Evolutionary conservation across 2,113 vertebrate genomes (phyloP).

Genomic region (Pogonocichla stellata): DNA sequence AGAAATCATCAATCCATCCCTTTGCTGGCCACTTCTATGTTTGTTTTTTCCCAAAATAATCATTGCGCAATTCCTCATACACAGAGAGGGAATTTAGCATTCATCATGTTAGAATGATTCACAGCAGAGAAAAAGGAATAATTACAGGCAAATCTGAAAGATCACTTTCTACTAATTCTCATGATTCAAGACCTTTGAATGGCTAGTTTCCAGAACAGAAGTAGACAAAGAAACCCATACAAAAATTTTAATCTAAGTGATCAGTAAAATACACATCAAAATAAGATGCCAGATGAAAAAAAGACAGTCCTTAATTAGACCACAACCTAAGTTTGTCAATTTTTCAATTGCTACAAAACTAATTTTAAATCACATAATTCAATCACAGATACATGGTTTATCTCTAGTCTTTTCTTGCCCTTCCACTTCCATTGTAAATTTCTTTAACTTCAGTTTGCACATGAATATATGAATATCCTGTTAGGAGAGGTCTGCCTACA

Average conservation of each 20-base stretch:
- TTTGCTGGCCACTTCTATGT: background rate
- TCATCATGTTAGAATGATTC: background rate
- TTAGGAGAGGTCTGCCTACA: background rate
- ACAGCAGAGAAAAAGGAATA: background rate
- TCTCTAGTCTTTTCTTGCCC: background rate
- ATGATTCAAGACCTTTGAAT: background rate
- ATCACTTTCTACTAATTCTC: background rate
- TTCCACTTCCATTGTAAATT: background rate
- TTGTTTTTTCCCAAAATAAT: background rate
- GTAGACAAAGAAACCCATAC: background rate
- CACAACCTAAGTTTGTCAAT: background rate
- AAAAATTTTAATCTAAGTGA: background rate
- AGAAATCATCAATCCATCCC: accelerated
- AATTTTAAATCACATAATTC: background rate
- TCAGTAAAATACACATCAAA: background rate
- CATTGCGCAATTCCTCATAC: background rate
- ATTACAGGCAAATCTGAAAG: background rate
- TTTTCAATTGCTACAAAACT: background rate
- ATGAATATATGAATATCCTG: background rate
- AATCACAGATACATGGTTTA: background rate
- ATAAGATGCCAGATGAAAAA: background rate
- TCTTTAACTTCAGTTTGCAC: background rate
- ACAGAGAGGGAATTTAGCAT: background rate
- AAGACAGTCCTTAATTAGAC: background rate
- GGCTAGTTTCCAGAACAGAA: background rate